phyloP scores from a whole-genome alignment of 2,797 vertebrate species.

The Crocidura indochinensis region DNA sequence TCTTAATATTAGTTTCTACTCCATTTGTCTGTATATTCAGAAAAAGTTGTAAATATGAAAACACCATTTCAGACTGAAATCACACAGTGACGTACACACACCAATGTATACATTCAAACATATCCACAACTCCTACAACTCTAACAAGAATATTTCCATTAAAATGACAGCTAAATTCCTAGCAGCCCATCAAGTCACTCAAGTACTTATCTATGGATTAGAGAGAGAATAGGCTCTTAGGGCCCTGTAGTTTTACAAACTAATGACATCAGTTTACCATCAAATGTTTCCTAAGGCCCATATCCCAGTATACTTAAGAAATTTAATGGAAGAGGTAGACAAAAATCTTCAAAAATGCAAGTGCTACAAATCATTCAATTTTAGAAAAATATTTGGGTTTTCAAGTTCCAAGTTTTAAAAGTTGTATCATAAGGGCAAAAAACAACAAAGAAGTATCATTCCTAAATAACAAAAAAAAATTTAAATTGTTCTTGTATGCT shows the following conservation, averaged over 20 bases:
- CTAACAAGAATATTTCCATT: conserved; percentile 5
- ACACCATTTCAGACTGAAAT: conserved; percentile 8
- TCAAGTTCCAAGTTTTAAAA: conserved; percentile 53
- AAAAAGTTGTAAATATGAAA: conserved; percentile 40
- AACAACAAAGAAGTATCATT: conserved; percentile 13
- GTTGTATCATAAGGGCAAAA: conserved; percentile 29
- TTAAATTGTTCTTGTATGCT: neutral
- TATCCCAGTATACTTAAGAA: conserved; percentile 62
- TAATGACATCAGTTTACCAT: conserved; percentile 54
- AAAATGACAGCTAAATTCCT: conserved; percentile 11
- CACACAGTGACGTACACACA: neutral
- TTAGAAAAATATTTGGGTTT: conserved; percentile 54
- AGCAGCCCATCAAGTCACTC: conserved; percentile 3
- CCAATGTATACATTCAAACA: neutral
- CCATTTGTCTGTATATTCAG: neutral
- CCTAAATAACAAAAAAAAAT: conserved; percentile 28
- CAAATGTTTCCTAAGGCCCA: neutral
- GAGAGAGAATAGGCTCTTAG: conserved; percentile 40
- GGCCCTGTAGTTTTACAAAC: conserved; percentile 39
- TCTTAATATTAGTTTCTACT: neutral
- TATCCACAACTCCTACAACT: neutral
- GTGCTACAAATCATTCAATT: conserved; percentile 30
- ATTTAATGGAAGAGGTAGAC: conserved; percentile 27
- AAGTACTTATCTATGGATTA: neutral
- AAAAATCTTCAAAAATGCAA: conserved; percentile 40